These are phyloP conservation scores for Deilephila elpenor DNA, from an alignment of 2,888 invertebrate genomes.

Conservation along the genomic window DNA sequence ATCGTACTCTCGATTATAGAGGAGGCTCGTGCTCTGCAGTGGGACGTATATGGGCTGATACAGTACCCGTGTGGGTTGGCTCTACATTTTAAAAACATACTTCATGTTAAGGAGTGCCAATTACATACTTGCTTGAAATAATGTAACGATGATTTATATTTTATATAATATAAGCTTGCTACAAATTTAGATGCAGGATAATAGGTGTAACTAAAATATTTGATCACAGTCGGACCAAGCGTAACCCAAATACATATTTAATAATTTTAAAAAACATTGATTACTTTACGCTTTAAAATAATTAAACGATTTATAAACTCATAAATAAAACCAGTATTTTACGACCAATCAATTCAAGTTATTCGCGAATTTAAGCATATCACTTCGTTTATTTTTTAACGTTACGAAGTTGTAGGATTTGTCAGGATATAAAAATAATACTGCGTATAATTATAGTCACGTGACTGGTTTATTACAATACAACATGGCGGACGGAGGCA, in stretches of 20 bases:
- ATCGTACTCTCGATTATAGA: no score
- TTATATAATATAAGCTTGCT: no score
- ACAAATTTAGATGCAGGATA: no score
- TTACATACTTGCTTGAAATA: no score
- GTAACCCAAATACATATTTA: background rate
- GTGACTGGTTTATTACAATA: background rate
- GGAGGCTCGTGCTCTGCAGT: no score
- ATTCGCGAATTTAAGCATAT: background rate
- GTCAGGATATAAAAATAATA: background rate
- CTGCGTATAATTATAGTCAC: background rate
- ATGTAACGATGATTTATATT: no score
- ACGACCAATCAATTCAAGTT: slow-evolving; percentile 17
- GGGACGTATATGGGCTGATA: no score
- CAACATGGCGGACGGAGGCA: background rate
- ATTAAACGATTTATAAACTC: background rate
- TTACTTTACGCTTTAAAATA: background rate
- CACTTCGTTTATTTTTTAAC: slow-evolving; percentile 1
- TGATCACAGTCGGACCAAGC: background rate
- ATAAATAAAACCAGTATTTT: slow-evolving; percentile 11
- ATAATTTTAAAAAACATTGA: background rate
- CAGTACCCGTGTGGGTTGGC: no score
- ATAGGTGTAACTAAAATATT: no score
- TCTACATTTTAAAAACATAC: no score
- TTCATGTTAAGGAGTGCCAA: no score
- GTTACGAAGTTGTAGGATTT: background rate